phyloP scores from a whole-genome alignment of 2,888 invertebrate genomes.

The Erebia ligea region DNA sequence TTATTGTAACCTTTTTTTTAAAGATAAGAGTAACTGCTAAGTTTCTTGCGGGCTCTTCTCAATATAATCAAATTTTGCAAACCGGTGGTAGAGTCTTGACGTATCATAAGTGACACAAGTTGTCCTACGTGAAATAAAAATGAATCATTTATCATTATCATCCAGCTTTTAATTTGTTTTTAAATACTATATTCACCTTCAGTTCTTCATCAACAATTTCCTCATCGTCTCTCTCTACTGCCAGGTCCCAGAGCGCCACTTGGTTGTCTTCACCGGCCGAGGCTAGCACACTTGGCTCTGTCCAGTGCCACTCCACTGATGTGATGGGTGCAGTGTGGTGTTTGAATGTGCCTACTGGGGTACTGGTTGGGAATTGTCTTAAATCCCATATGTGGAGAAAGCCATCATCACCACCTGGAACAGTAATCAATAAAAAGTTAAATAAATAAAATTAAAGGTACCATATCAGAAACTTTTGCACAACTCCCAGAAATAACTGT shows the following conservation, averaged over 20 bases:
- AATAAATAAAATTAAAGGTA: no score
- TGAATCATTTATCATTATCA: no score
- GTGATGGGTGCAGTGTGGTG: conserved; percentile 97
- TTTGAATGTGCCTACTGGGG: conserved; percentile 96
- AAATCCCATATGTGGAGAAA: conserved; percentile 97
- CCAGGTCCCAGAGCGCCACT: conserved; percentile 98
- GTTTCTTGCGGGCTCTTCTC: no score
- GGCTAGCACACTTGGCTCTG: conserved; percentile 96
- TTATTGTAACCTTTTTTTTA: no score
- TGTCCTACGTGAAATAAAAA: no score
- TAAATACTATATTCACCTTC: conserved; percentile 54
- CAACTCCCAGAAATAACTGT: no score
- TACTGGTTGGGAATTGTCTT: conserved; percentile 89
- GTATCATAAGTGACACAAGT: no score
- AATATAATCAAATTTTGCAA: no score
- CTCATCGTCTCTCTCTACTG: conserved; percentile 91
- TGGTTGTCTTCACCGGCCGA: conserved; percentile 97
- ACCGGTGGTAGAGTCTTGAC: no score
- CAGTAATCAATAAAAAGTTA: neutral
- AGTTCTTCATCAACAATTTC: conserved; percentile 81
- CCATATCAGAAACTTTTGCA: no score
- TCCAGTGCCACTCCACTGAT: conserved; percentile 98
- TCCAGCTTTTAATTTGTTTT: no score
- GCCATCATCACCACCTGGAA: conserved; percentile 97
- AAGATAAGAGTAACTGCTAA: no score